Percentiles rank a stretch among this genome's conserved stretches.
These are phyloP conservation scores for Epinotia nisella DNA, from an alignment of 2,888 invertebrate species.

Conservation along the genomic window DNA sequence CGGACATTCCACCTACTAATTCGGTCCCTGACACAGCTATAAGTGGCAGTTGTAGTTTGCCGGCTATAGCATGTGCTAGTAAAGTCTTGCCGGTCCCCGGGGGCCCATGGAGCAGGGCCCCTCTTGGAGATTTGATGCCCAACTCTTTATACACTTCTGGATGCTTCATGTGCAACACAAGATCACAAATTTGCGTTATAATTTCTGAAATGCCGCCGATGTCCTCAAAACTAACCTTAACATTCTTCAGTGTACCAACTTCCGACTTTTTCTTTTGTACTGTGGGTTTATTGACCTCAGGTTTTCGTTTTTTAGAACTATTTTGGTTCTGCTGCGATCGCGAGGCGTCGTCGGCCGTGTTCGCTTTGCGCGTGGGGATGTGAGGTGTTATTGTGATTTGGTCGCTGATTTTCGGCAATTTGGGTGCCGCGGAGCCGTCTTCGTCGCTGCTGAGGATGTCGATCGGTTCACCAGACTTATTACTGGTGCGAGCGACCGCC, in stretches of 20 bases:
- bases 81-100: slow-evolving; percentile 97
- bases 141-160: slow-evolving; percentile 94
- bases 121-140: slow-evolving; percentile 94
- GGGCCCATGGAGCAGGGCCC: slow-evolving; percentile 97
- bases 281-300: slow-evolving; percentile 61
- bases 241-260: slow-evolving; percentile 67
- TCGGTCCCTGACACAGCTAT: slow-evolving; percentile 96
- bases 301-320: slow-evolving; percentile 71
- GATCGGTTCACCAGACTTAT: slow-evolving; percentile 77
- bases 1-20: slow-evolving; percentile 96
- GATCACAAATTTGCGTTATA: slow-evolving; percentile 88
- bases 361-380: slow-evolving; percentile 66
- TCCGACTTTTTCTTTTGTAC: slow-evolving; percentile 68
- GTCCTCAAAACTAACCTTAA: slow-evolving; percentile 87
- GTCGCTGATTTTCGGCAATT: slow-evolving; percentile 79
- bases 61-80: slow-evolving; percentile 92
- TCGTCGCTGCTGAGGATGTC: slow-evolving; percentile 78
- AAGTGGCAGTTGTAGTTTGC: slow-evolving; percentile 93
- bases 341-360: slow-evolving; percentile 59
- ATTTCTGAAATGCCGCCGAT: slow-evolving; percentile 93
- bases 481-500: slow-evolving; percentile 67
- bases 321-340: slow-evolving; percentile 64
- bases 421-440: slow-evolving; percentile 74
- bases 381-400: slow-evolving; percentile 81
- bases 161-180: slow-evolving; percentile 94